Evolutionary conservation across 2,888 invertebrate species (phyloP).

Genomic region (Oxyscelio sp.): DNA sequence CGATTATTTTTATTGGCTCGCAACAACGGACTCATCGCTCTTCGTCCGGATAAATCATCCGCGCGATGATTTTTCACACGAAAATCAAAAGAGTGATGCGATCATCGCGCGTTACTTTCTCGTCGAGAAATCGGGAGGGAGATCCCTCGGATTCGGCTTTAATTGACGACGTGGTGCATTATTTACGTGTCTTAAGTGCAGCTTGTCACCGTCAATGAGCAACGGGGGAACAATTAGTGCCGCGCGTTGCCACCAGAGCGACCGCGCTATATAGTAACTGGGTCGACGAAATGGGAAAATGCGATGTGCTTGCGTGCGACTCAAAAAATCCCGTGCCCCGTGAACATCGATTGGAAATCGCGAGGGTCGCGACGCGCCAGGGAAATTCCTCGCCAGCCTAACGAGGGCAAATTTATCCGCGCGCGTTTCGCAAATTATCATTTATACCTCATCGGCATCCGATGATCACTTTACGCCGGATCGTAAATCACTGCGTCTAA

Average conservation of each 20-base stretch:
- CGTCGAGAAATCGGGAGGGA: conserved; percentile 37
- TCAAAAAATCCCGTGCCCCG: conserved; percentile 48
- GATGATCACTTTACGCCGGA: conserved; percentile 29
- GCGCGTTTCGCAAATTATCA: conserved; percentile 54
- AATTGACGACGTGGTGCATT: conserved; percentile 15
- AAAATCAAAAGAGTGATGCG: too few relatives aligned
- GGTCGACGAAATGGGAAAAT: conserved; percentile 57
- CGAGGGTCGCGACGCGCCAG: conserved; percentile 28
- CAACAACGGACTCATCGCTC: too few relatives aligned
- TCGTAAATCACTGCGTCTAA: conserved; percentile 38
- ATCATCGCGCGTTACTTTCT: conserved; percentile 26
- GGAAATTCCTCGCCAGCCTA: conserved; percentile 60
- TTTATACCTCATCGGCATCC: conserved; percentile 37
- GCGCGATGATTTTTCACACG: too few relatives aligned
- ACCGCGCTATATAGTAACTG: conserved; percentile 47
- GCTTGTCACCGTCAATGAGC: conserved; percentile 32
- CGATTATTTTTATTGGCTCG: conserved; percentile 18
- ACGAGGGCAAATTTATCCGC: conserved; percentile 66
- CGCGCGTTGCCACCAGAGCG: not conserved
- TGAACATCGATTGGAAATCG: conserved; percentile 54
- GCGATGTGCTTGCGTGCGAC: conserved; percentile 24
- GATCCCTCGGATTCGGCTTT: conserved; percentile 18
- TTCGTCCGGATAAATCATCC: too few relatives aligned
- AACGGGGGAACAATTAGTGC: conserved; percentile 44
- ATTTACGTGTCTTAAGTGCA: conserved; percentile 17